Conservation (phyloP, 2,797 vertebrate species). For the Ciconia nigra region DNA sequence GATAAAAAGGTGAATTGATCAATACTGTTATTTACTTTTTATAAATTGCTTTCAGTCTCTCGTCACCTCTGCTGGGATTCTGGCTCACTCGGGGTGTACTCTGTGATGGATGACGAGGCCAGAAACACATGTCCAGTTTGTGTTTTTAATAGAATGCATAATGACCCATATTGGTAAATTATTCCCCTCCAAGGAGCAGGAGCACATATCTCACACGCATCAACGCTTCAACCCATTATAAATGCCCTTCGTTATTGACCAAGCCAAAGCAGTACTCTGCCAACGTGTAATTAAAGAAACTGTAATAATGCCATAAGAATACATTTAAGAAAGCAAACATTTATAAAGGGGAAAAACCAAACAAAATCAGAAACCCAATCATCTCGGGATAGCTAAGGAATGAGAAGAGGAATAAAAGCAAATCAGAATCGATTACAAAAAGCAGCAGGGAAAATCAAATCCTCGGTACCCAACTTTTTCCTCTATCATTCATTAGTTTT, state of each 20-base stretch:
- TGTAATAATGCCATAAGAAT: not conserved
- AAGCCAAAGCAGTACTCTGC: conserved; percentile 5
- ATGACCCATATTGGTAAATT: conserved; percentile 52
- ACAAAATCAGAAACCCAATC: not conserved
- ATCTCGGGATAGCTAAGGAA: not conserved
- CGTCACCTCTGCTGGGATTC: conserved; percentile 23
- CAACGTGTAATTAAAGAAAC: conserved; percentile 42
- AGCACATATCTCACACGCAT: conserved; percentile 11
- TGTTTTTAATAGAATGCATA: conserved; percentile 62
- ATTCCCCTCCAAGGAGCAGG: conserved; percentile 44
- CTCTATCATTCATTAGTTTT: not conserved
- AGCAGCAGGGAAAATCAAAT: not conserved
- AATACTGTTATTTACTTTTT: conserved; percentile 66
- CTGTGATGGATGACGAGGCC: conserved; percentile 63
- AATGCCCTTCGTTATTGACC: not conserved
- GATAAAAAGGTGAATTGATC: conserved; percentile 59
- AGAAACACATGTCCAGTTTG: conserved; percentile 27
- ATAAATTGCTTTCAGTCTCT: conserved; percentile 59
- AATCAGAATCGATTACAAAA: conserved; percentile 5
- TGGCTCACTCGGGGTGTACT: conserved; percentile 7
- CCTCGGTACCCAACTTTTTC: not conserved
- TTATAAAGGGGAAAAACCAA: not conserved
- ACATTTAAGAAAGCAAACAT: not conserved
- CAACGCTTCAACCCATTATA: not conserved
- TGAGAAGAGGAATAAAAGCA: not conserved